phyloP scores from a whole-genome alignment of 2,888 invertebrate species.

The Caenorhabditis sp. region DNA sequence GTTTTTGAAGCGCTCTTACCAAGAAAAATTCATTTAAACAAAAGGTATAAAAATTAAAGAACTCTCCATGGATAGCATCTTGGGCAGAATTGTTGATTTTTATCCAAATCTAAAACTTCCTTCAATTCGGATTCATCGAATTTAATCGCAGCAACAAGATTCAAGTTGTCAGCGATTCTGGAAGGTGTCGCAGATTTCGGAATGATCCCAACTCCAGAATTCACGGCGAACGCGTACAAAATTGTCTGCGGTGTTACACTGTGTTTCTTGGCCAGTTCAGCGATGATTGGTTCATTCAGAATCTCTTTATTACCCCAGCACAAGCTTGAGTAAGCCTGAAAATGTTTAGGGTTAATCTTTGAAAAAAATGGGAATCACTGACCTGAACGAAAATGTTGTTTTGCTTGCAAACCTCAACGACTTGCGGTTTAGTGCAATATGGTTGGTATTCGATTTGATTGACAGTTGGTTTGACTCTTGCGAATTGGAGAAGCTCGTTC shows the following conservation, averaged over 20 bases:
- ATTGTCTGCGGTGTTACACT: slow-evolving; percentile 51
- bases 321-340: slow-evolving; percentile 72
- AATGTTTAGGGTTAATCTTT: neutral
- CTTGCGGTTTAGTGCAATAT: slow-evolving; percentile 62
- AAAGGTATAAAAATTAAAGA: slow-evolving; percentile 7
- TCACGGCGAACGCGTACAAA: slow-evolving; percentile 44
- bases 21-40: neutral
- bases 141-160: neutral
- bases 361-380: neutral
- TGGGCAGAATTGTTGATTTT: slow-evolving; percentile 34
- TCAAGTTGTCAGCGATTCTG: slow-evolving; percentile 38
- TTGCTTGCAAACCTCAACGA: slow-evolving; percentile 65
- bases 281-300: slow-evolving; percentile 76
- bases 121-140: slow-evolving; percentile 27
- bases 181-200: slow-evolving; percentile 45
- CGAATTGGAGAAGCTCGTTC: slow-evolving; percentile 74
- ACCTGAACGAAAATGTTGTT: slow-evolving; percentile 69
- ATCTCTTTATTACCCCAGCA: slow-evolving; percentile 71
- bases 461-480: slow-evolving; percentile 42
- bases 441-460: slow-evolving; percentile 72
- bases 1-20: too few species aligned
- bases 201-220: slow-evolving; percentile 39
- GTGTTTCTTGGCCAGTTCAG: slow-evolving; percentile 75
- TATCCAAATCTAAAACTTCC: slow-evolving; percentile 23
- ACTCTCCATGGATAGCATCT: slow-evolving; percentile 31